phyloP scores from a whole-genome alignment of 2,888 invertebrate genomes.

The Magallana nippona region DNA sequence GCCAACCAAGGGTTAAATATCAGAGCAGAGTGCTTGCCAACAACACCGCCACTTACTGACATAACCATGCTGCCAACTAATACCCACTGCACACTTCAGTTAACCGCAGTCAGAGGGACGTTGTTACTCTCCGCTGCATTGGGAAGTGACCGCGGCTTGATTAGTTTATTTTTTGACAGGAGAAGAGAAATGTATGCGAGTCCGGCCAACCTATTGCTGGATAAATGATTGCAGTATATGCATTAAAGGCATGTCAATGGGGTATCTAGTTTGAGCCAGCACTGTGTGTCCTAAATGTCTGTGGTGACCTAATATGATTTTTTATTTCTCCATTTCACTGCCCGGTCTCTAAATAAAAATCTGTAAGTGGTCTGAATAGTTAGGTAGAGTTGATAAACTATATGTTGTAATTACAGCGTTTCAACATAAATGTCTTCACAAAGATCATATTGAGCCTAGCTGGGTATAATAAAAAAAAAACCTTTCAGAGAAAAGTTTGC shows the following conservation, averaged over 20 bases:
- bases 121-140: neutral
- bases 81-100: slow-evolving; percentile 18
- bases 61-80: slow-evolving; percentile 1
- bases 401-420: neutral
- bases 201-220: slow-evolving; percentile 18
- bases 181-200: slow-evolving; percentile 18
- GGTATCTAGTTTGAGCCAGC: slow-evolving; percentile 14
- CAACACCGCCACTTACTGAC: slow-evolving; percentile 12
- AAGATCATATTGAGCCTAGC: neutral
- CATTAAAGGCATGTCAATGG: slow-evolving; percentile 13
- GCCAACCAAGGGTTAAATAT: neutral
- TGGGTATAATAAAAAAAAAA: neutral
- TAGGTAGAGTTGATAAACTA: too few relatives aligned
- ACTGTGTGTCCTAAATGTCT: slow-evolving; percentile 2
- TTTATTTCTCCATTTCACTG: neutral
- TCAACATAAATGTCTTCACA: neutral
- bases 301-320: slow-evolving; percentile 4
- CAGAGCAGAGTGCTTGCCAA: neutral
- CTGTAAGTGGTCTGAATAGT: too few relatives aligned
- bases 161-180: slow-evolving; percentile 29
- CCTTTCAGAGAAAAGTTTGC: neutral
- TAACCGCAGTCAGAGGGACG: neutral
- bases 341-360: neutral
- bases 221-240: slow-evolving; percentile 27
- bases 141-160: slow-evolving; percentile 1